A percentile compares a stretch with the other conserved stretches of the same genome.
Conservation (phyloP, 2,113 vertebrate species). For the Charina bottae region DNA sequence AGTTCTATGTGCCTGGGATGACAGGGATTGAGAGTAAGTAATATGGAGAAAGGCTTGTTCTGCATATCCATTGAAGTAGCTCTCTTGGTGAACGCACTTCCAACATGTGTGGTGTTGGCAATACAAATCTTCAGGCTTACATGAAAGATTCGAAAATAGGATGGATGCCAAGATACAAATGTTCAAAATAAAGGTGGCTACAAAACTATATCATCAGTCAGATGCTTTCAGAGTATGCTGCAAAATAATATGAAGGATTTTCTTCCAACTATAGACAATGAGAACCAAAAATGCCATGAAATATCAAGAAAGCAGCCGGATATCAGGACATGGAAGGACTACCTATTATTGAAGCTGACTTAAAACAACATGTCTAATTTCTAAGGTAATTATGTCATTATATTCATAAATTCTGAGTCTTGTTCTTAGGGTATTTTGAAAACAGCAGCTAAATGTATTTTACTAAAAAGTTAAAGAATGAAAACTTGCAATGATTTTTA, state of each 20-base stretch:
- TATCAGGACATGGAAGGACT: not conserved
- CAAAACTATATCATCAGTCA: not conserved
- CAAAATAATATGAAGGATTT: not conserved
- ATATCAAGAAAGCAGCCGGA: not conserved
- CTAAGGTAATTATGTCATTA: not conserved
- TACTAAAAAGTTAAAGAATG: not conserved
- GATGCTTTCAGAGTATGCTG: not conserved
- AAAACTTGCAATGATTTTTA: slow-evolving; percentile 12
- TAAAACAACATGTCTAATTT: not conserved
- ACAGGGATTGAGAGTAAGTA: not conserved
- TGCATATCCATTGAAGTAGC: not conserved
- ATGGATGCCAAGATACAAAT: not conserved
- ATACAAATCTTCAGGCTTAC: slow-evolving; percentile 5
- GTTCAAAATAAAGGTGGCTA: not conserved
- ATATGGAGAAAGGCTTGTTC: not conserved
- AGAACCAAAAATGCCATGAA: not conserved
- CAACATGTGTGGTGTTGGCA: not conserved
- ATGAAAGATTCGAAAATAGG: not conserved
- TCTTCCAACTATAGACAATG: not conserved
- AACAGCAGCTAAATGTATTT: not conserved
- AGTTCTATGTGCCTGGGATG: not conserved
- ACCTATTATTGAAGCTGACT: not conserved
- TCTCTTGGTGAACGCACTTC: not conserved
- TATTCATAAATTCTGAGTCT: not conserved
- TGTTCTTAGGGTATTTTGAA: not conserved